Evolutionary conservation across 2,113 vertebrate species (phyloP), one percentile per base, ranked within the genome.

Genomic region (Anhinga rufa): DNA sequence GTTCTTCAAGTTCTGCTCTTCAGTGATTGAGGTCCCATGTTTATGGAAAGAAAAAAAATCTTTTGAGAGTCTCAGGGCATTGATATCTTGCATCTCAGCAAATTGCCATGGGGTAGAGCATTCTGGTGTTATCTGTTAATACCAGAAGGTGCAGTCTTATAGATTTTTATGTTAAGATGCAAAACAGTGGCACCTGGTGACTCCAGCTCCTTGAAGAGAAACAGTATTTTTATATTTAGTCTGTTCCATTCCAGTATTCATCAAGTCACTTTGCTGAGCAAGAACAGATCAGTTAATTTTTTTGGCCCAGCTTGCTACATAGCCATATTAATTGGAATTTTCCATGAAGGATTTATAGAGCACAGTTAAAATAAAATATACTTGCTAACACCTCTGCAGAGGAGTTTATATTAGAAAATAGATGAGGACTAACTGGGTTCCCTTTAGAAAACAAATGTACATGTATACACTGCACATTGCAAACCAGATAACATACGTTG

Each of bases 141-240:
- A 97, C 95, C 98, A 98, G 97, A 98, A 98, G 96, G 94, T 92
- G 95, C 90, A 96, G 85, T 64, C 89, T 96, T 97, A 97, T 90
- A 97, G 96, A 98, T 97, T 97, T 97, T 98, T 95, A 96, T 95
- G 95, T 97, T 97, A 97, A 97, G 97, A 98, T 97, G 97, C 97
- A 98, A 98, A 98, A 92, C 64, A 96, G 90, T 96, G 96, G 96
- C 95, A 96, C 85, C 93, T 46, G 13, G 92, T 90, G 97, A 97
- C 93, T 95, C 95, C 78, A 88, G 88, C 78, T 96, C 85, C 97
- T 95, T 95, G 86, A 95, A 93, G 70, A 94, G 92, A 97, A 97
- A 69, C 34, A 78, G 61, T 89, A 94, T 97, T 97, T 98, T 95
- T 96, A 79, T 96, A 97, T 85, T 94, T 90, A 97, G 82, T 92